Percentiles rank a stretch among this genome's conserved stretches.
phyloP scores from a whole-genome alignment of 2,113 vertebrate genomes.

The Brachionichthys hirsutus region DNA sequence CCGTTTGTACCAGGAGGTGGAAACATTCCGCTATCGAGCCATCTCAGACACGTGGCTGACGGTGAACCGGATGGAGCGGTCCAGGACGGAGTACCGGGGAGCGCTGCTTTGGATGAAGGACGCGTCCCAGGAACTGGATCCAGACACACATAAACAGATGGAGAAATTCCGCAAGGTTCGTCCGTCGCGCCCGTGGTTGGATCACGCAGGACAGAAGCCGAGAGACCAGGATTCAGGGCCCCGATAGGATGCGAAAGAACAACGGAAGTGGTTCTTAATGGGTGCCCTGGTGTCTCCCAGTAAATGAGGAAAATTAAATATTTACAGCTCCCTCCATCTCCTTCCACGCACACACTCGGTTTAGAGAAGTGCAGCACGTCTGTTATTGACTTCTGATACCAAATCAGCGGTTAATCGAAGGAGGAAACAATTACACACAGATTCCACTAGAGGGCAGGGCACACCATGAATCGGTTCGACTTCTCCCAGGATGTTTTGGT shows the following conservation, averaged over 20 bases:
- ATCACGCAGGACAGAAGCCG: too few species aligned
- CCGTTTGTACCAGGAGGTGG: slow-evolving; percentile 94
- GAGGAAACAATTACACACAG: neutral
- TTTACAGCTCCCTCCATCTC: too few species aligned
- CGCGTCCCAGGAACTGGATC: slow-evolving; percentile 96
- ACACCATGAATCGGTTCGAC: neutral
- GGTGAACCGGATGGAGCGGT: slow-evolving; percentile 95
- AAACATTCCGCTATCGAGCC: slow-evolving; percentile 93
- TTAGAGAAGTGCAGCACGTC: too few species aligned
- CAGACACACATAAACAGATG: slow-evolving; percentile 96
- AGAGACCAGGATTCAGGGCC: too few species aligned
- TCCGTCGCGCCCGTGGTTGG: neutral
- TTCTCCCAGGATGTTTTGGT: neutral
- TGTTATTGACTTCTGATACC: too few species aligned
- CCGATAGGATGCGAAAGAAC: too few species aligned
- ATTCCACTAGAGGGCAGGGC: slow-evolving; percentile 52
- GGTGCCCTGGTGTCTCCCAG: too few species aligned
- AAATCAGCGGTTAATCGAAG: neutral
- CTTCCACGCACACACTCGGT: too few species aligned
- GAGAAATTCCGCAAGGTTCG: slow-evolving; percentile 97
- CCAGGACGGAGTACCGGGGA: slow-evolving; percentile 91
- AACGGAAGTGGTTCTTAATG: too few species aligned
- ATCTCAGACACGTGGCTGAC: slow-evolving; percentile 98
- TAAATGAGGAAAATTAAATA: too few species aligned
- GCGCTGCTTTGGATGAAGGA: slow-evolving; percentile 99